These are phyloP conservation scores for Microtus pennsylvanicus DNA, from an alignment of 2,113 vertebrate genomes.

Conservation along the genomic window DNA sequence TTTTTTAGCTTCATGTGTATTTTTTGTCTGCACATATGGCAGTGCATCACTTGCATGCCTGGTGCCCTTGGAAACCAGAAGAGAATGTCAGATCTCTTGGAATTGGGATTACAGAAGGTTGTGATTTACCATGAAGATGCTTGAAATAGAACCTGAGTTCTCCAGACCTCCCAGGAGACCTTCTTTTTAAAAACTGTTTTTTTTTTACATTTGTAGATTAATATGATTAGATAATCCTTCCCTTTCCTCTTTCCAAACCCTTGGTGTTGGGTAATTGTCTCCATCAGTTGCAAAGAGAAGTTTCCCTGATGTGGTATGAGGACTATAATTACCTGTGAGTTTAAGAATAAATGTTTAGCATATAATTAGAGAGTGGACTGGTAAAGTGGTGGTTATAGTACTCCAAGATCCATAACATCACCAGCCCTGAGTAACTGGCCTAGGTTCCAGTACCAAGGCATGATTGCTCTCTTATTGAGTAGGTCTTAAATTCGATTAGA, in stretches of 20 bases:
- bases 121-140: not conserved
- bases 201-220: not conserved
- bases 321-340: not conserved
- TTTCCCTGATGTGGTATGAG: not conserved
- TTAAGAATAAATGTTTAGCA: not conserved
- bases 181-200: not conserved
- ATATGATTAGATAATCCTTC: not conserved
- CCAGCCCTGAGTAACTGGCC: not conserved
- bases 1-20: not conserved
- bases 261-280: not conserved
- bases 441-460: not conserved
- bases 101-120: not conserved
- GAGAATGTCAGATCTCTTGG: not conserved
- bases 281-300: not conserved
- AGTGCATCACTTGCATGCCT: not conserved
- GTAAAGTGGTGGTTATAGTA: not conserved
- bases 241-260: not conserved
- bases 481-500: not conserved
- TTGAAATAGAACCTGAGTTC: not conserved
- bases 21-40: not conserved
- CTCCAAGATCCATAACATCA: not conserved
- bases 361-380: not conserved
- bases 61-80: not conserved
- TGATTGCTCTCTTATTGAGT: not conserved
- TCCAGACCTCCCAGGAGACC: not conserved